Conservation (phyloP, 2,113 vertebrate species). For the Chlorodrepanis virens region DNA sequence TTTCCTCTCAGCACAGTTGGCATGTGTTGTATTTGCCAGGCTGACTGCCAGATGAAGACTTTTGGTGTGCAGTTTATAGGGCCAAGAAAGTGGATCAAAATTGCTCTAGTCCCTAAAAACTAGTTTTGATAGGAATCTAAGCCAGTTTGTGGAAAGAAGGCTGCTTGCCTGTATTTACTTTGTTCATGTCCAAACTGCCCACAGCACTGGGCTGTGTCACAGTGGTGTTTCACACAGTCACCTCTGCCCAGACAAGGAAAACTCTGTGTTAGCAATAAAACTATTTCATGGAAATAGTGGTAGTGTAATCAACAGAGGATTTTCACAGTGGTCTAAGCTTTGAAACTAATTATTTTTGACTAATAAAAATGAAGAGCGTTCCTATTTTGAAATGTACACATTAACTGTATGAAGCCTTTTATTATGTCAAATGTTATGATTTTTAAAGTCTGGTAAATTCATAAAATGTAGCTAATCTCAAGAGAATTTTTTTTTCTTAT, state of each 20-base stretch:
- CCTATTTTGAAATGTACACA: neutral
- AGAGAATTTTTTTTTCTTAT: neutral
- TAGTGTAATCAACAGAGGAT: neutral
- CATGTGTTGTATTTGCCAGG: rapidly evolving
- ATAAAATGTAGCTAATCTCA: neutral
- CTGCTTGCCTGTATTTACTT: neutral
- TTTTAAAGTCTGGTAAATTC: neutral
- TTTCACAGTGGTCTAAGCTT: neutral
- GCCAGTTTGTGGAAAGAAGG: neutral
- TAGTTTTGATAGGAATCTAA: neutral
- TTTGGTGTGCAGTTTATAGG: neutral
- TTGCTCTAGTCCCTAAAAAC: neutral
- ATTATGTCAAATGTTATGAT: neutral
- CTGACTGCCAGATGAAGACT: neutral
- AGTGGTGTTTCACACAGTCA: neutral
- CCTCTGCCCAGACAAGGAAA: neutral
- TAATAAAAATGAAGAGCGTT: neutral
- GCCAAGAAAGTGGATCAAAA: neutral
- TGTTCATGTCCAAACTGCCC: neutral
- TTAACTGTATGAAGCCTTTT: neutral
- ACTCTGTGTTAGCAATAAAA: neutral
- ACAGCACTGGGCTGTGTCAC: neutral
- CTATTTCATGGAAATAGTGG: neutral
- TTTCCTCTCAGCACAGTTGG: neutral
- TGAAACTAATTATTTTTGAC: constrained; percentile 29